Evolutionary conservation across 2,888 invertebrate species (phyloP).

Genomic region (Ochlodes sylvanus): DNA sequence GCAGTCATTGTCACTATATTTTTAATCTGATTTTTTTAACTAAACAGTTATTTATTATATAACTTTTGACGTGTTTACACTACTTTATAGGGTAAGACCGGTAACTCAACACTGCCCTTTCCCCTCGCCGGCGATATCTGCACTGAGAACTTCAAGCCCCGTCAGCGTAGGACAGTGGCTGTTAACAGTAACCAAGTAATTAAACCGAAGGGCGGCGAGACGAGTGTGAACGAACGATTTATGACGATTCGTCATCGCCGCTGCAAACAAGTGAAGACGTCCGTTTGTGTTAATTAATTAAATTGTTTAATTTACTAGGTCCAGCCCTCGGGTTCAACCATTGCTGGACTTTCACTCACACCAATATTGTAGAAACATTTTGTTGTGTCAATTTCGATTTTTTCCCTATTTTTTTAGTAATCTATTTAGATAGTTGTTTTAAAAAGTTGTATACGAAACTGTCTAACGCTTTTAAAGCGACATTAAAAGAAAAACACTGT

Average conservation of each 20-base stretch:
- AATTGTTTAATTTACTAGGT: not conserved
- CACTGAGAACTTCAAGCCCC: slow-evolving; percentile 7
- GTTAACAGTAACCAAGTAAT: slow-evolving; percentile 13
- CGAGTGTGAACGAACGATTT: slow-evolving; percentile 22
- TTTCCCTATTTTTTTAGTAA: too few relatives aligned
- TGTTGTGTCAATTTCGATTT: too few relatives aligned
- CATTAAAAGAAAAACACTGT: too few relatives aligned
- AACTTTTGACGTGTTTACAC: not conserved
- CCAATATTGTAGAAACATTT: not conserved
- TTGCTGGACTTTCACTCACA: not conserved
- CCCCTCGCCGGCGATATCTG: not conserved
- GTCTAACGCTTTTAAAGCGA: too few relatives aligned
- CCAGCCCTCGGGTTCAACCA: not conserved
- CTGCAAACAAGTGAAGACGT: slow-evolving; percentile 12
- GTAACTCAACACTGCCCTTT: not conserved
- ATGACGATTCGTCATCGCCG: slow-evolving; percentile 17
- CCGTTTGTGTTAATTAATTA: slow-evolving; percentile 17
- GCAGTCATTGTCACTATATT: slow-evolving; percentile 52
- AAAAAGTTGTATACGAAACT: too few relatives aligned
- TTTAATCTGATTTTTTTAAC: not conserved
- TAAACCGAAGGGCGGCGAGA: slow-evolving; percentile 18
- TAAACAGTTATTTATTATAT: not conserved
- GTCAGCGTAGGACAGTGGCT: slow-evolving; percentile 13
- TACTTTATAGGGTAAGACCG: too few relatives aligned
- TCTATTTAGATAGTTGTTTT: too few relatives aligned